A percentile compares a stretch with the other conserved stretches of the same genome.
These are phyloP conservation scores for Hemithea aestivaria DNA, from an alignment of 2,888 invertebrate genomes.

Conservation along the genomic window DNA sequence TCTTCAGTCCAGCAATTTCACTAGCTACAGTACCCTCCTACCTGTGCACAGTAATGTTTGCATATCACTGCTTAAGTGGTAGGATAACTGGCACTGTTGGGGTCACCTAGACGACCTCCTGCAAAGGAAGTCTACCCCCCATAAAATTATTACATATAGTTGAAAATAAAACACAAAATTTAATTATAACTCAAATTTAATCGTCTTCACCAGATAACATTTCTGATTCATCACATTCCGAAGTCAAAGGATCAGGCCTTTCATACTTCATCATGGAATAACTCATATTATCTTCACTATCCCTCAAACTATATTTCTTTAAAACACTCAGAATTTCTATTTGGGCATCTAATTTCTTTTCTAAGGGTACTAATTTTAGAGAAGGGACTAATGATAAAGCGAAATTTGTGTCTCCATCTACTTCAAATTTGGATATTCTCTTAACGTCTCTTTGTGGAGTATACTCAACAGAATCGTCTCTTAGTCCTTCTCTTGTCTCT, in stretches of 20 bases:
- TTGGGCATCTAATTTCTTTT: conserved; percentile 14
- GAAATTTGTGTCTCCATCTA: conserved; percentile 12
- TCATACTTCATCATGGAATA: conserved; percentile 1
- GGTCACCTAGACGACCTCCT: too few species aligned
- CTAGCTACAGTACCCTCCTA: too few species aligned
- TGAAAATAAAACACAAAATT: too few species aligned
- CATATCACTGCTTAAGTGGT: too few species aligned
- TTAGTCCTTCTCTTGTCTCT: too few species aligned
- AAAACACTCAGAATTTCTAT: conserved; percentile 11
- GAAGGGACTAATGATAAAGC: conserved; percentile 11
- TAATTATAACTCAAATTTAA: background rate
- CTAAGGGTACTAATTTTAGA: conserved; percentile 7
- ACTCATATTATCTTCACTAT: background rate
- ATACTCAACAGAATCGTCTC: too few species aligned
- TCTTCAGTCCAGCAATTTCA: too few species aligned
- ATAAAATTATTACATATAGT: too few species aligned
- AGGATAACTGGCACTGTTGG: too few species aligned
- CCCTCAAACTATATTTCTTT: conserved; percentile 10
- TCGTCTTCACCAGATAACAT: conserved; percentile 7
- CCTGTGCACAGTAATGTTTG: too few species aligned
- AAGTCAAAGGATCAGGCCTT: conserved; percentile 2
- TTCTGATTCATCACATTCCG: conserved; percentile 3
- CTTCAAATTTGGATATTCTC: background rate
- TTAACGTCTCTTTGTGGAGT: too few species aligned
- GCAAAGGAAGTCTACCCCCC: too few species aligned